phyloP scores from a whole-genome alignment of 2,888 invertebrate genomes.

The Lasioglossum oenotherae region DNA sequence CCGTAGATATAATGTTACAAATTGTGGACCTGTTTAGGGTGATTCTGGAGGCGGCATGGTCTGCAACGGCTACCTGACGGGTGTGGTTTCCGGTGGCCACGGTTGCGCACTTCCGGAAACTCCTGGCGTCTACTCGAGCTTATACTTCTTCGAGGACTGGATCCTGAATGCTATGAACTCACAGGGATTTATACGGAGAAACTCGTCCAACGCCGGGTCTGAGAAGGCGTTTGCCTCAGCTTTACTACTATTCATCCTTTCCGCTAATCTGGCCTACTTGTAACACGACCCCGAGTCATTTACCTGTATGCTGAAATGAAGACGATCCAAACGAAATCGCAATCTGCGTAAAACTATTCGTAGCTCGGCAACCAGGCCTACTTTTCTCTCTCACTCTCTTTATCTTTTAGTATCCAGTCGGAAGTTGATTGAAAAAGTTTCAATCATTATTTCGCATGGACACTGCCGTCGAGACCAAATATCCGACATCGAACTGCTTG shows the following conservation, averaged over 20 bases:
- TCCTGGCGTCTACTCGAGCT: conserved; percentile 79
- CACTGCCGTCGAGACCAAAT: neutral
- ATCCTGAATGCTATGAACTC: conserved; percentile 39
- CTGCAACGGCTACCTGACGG: conserved; percentile 74
- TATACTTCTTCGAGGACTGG: conserved; percentile 73
- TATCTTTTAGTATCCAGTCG: neutral
- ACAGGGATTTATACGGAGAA: rapidly evolving
- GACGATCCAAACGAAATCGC: neutral
- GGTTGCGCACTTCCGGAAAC: conserved; percentile 76
- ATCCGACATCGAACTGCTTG: neutral
- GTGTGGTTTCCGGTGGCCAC: conserved; percentile 78
- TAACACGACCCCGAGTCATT: neutral
- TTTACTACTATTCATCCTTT: neutral
- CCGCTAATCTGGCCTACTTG: neutral
- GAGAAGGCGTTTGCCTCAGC: neutral
- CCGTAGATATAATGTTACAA: neutral
- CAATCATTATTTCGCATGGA: neutral
- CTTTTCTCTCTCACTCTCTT: neutral
- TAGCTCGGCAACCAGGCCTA: neutral
- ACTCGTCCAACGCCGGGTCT: neutral
- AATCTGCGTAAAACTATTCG: neutral
- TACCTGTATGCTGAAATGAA: neutral
- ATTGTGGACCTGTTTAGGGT: conserved; percentile 69
- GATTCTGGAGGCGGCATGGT: conserved; percentile 81
- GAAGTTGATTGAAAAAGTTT: conserved; percentile 1